Evolutionary conservation across 2,797 vertebrate species (phyloP).

Genomic region (Cercopithecus petaurista): DNA sequence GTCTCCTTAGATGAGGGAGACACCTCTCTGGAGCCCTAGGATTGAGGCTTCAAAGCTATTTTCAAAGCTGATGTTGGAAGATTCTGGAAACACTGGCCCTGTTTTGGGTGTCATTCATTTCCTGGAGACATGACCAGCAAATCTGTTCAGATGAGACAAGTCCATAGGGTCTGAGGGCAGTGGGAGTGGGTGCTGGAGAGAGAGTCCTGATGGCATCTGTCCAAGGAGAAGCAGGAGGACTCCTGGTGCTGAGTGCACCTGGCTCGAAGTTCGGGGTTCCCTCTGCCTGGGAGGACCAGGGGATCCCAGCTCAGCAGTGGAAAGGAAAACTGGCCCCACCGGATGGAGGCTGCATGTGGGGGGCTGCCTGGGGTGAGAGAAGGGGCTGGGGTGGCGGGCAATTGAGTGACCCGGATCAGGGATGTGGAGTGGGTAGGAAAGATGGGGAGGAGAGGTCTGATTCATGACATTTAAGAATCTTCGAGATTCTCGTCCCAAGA

Average conservation of each 20-base stretch:
- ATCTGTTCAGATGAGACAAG: neutral
- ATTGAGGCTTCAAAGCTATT: neutral
- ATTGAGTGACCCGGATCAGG: neutral
- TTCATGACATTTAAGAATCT: neutral
- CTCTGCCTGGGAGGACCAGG: neutral
- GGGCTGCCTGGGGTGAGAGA: neutral
- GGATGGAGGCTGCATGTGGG: neutral
- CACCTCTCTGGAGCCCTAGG: neutral
- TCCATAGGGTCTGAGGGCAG: fast-evolving
- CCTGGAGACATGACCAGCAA: neutral
- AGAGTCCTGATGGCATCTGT: neutral
- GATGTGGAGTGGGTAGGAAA: neutral
- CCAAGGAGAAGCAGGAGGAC: neutral
- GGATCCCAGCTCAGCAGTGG: neutral
- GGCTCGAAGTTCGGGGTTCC: neutral
- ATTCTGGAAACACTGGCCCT: neutral
- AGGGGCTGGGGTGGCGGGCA: neutral
- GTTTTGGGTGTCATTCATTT: neutral
- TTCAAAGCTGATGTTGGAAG: neutral
- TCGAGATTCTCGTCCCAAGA: neutral
- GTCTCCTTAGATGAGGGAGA: neutral
- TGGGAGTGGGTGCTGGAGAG: neutral
- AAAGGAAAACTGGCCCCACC: neutral
- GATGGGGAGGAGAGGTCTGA: neutral
- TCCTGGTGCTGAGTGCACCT: too few relatives aligned